These are phyloP conservation scores for Euglossa dilemma DNA, from an alignment of 1,140 invertebrate genomes.

Conservation along the genomic window DNA sequence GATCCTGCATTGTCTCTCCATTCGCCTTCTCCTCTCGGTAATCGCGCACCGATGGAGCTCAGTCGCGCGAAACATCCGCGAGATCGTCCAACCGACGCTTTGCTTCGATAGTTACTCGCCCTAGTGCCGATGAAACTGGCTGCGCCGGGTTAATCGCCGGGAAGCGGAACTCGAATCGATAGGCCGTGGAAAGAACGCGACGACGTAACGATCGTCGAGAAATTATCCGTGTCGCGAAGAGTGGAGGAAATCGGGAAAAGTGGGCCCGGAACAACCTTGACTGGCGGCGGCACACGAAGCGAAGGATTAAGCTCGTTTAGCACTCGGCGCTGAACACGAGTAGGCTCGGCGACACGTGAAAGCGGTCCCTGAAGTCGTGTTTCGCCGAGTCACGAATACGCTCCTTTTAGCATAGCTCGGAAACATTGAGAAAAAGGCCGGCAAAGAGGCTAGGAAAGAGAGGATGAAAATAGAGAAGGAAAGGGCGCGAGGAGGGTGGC, in stretches of 20 bases:
- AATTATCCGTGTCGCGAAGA: not conserved
- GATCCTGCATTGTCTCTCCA: not conserved
- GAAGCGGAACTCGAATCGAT: too few species aligned
- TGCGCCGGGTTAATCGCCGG: not conserved
- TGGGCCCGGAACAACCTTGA: too few species aligned
- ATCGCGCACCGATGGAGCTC: too few species aligned
- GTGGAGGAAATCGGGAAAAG: not conserved
- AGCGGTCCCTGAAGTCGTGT: conserved; percentile 11
- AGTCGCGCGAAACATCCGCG: not conserved
- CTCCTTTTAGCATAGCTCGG: conserved; percentile 11
- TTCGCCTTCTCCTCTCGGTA: not conserved
- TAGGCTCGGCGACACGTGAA: conserved; percentile 24
- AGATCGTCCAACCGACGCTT: not conserved
- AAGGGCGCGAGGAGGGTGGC: not conserved
- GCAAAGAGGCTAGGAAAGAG: not conserved
- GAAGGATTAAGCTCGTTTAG: conserved; percentile 9
- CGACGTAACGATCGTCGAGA: not conserved
- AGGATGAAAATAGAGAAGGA: not conserved
- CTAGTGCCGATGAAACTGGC: not conserved
- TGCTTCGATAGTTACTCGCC: not conserved
- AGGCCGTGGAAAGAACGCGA: too few species aligned
- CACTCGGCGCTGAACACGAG: conserved; percentile 20
- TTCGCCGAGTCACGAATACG: conserved; percentile 21
- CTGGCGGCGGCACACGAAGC: too few species aligned
- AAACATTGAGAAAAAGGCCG: conserved; percentile 21